phyloP scores from a whole-genome alignment of 1,140 invertebrate species.

The Galleria mellonella region DNA sequence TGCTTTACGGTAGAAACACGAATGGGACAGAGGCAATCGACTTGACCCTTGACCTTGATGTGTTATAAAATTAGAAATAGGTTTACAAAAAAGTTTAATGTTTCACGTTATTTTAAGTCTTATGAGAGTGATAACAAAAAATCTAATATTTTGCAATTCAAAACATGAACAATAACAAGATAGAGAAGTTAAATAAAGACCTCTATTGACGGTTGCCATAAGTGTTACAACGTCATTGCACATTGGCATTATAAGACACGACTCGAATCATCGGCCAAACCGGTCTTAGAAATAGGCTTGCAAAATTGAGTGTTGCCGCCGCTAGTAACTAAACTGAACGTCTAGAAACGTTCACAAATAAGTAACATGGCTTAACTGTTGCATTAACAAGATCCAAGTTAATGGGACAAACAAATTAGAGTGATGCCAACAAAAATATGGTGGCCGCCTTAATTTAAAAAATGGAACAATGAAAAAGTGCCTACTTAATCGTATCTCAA shows the following conservation, averaged over 20 bases:
- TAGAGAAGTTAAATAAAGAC: not conserved
- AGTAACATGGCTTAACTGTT: too few species aligned
- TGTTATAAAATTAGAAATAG: too few species aligned
- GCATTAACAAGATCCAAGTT: too few species aligned
- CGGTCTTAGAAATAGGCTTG: slow-evolving; percentile 57
- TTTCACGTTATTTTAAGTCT: too few species aligned
- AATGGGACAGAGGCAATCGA: too few species aligned
- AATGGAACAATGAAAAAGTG: slow-evolving; percentile 10
- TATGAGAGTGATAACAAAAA: too few species aligned
- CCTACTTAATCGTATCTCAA: slow-evolving; percentile 11
- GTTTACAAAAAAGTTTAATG: too few species aligned
- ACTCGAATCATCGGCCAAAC: slow-evolving; percentile 34
- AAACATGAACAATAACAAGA: not conserved
- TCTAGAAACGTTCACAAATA: slow-evolving; percentile 6
- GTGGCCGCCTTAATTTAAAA: not conserved
- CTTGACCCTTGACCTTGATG: too few species aligned
- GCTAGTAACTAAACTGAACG: slow-evolving; percentile 16
- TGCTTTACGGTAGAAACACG: too few species aligned
- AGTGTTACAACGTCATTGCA: slow-evolving; percentile 15
- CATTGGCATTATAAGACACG: slow-evolving; percentile 16
- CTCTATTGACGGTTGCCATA: slow-evolving; percentile 2
- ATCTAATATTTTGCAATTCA: not conserved
- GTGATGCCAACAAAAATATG: slow-evolving; percentile 5
- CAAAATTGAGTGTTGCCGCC: slow-evolving; percentile 32
- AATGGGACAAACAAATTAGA: not conserved